Conservation (phyloP, 2,113 vertebrate genomes). For the Uropsilus gracilis region DNA sequence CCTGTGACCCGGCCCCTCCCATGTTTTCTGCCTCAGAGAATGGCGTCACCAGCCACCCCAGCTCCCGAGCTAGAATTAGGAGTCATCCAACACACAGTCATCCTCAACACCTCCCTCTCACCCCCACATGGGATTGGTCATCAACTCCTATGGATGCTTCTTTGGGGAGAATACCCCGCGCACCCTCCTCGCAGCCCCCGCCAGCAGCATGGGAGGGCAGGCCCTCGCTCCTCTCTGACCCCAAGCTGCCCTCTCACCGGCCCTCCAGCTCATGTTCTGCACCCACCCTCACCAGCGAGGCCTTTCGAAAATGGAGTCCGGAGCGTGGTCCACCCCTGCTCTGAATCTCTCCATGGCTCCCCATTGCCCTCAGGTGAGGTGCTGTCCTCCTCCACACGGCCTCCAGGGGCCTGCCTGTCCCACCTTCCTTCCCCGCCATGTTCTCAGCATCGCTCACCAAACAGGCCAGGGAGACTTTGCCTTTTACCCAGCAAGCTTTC, state of each 20-base stretch:
- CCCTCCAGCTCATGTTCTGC: neutral
- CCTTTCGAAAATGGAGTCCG: neutral
- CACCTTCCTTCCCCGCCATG: neutral
- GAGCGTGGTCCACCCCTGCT: neutral
- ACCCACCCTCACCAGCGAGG: neutral
- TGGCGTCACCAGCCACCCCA: conserved; percentile 64
- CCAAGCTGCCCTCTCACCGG: neutral
- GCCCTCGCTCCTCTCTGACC: neutral
- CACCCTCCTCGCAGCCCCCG: neutral
- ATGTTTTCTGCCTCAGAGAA: conserved; percentile 42
- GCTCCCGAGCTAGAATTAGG: conserved; percentile 76
- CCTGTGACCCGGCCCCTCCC: neutral
- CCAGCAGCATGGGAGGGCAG: neutral
- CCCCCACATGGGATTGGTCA: conserved; percentile 77
- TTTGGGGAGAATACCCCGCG: neutral
- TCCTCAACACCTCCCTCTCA: conserved; percentile 70
- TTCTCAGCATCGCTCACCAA: neutral
- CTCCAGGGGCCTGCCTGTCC: neutral
- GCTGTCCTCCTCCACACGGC: neutral
- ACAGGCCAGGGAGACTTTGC: neutral
- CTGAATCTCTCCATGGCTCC: neutral
- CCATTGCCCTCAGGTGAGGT: neutral
- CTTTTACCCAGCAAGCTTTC: neutral
- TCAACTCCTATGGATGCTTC: conserved; percentile 68
- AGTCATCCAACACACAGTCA: conserved; percentile 72